Base-by-base conservation (phyloP, 2,888 invertebrate species). In the Eledona agricola region DNA sequence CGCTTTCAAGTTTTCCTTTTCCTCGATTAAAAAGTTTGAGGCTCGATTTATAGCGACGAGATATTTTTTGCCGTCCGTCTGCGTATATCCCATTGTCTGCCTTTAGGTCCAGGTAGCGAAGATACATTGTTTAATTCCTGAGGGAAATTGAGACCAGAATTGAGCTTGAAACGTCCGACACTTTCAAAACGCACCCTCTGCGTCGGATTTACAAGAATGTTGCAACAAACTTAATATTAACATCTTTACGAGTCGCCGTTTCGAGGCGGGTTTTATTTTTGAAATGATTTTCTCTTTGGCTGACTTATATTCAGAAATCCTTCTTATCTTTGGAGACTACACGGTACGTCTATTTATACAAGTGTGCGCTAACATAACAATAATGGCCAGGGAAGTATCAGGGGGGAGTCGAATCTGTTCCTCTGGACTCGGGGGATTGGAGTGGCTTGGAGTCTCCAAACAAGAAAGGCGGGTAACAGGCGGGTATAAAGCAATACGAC, bases 401-500 rank as follows among this genome's bases (percentile, higher is more conserved):
- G 31, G 57, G 51, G 57, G 38, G 43, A 23, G 53, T 29, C 42
- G 52, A 20, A 59, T 59, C 58, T 55, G 49, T 61, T 58, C 35
- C 45, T 52, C 45, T 23, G 40, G 47, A 43, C 60, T 58, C 60
- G 9, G 32, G 63, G 61, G 60, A 58, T 49, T 54, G 37, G 58
- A 57, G 57, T 57, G 59, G 58, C 55, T 60, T 50, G 53, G 51
- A 58, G 59, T 57, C 56, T 63, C 56, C 60, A 60, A 62, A 60
- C 59, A 58, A 59, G 57, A 60, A 46, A 38, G 45, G 56, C 53
- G 54, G 51, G 45, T 42, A 47, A 42, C 35, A 50, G 52, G 46
- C 50, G 58, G 61, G 62, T 65, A 65, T 68, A 69, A 66, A 67
- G 67, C 68, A 67, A 70, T 70, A 68, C 69, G 69, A 68, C 70